Base-by-base conservation (phyloP, 2,888 invertebrate genomes). In the Mesorhabditis sp. region DNA sequence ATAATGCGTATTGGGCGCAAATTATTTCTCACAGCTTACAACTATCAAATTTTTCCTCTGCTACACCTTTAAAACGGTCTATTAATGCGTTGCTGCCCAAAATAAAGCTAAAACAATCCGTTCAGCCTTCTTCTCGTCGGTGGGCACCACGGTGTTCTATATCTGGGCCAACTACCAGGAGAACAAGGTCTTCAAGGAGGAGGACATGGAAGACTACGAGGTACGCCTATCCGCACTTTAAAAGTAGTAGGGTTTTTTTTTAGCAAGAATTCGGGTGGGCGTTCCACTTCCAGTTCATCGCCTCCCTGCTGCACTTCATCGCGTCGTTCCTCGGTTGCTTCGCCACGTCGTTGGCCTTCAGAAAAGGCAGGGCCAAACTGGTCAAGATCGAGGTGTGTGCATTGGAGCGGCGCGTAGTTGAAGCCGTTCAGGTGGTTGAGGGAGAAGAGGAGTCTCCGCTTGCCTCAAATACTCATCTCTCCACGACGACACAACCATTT, bases 201-300 rank as follows among this genome's bases (percentile, higher is more conserved):
- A 82, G 28, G 80, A 80, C 28, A 73, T 75, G 15, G 81, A 82
- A 43, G 77, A 80, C 15, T 84, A 84, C 62, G 81, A 84, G 74
- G 81, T 81, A 28, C 3, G 50, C 45, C 5, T 6, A 13, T 69
- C 69, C 13, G 4, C 45, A 15, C 5, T 4, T 13, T 6, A 62
- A 62, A 58, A 41, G 45, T 6, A 41, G 42, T 13, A 6, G 28
- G 44, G 42, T 41, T 10, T 6, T 43, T 41, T 69, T 80, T 67
- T 65, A 82, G 80, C 84, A 84, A 79, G 74, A 76, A 43, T 76
- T 84, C 43, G 84, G 84, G n/a, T 84, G 84, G 83, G 81, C 84
- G 1, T 84, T 81, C 70, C 82, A 80, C 68, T 75, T 76, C 45
- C 80, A 83, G 61, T 43, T 83, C 5, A 65, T 80, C 6, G 82